A percentile compares a stretch with the other conserved stretches of the same genome.
Evolutionary conservation across 2,888 invertebrate genomes (phyloP).

Genomic region (Cerastis leucographa): DNA sequence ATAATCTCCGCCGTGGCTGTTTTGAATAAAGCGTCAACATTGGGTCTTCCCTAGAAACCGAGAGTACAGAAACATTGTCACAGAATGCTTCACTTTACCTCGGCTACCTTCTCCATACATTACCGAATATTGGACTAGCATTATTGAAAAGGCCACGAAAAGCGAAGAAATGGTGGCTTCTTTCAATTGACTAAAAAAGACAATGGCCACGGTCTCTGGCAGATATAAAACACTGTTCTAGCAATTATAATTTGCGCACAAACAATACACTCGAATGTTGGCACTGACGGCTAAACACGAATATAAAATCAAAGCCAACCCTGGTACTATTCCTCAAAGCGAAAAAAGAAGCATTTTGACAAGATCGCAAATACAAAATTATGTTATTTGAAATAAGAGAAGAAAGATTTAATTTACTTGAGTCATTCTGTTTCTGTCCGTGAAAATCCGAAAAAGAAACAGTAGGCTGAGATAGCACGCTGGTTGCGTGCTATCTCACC

Average conservation of each 20-base stretch:
- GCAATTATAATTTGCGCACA: background rate
- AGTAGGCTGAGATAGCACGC: no score
- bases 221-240: conserved; percentile 1
- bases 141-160: background rate
- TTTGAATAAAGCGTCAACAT: conserved; percentile 1
- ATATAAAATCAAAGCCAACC: conserved; percentile 11
- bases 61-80: background rate
- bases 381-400: no score
- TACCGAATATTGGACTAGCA: no score
- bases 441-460: background rate
- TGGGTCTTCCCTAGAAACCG: conserved; percentile 1
- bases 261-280: background rate
- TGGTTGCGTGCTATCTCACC: no score
- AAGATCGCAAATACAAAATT: no score
- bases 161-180: background rate
- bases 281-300: background rate
- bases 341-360: background rate
- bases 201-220: no score
- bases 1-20: background rate
- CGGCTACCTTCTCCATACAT: no score
- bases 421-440: background rate
- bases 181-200: no score
- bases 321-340: conserved; percentile 3
- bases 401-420: background rate
- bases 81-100: background rate